Evolutionary conservation across 2,113 vertebrate genomes (phyloP), one percentile per base, ranked within the genome.

Genomic region (Calcarius ornatus): DNA sequence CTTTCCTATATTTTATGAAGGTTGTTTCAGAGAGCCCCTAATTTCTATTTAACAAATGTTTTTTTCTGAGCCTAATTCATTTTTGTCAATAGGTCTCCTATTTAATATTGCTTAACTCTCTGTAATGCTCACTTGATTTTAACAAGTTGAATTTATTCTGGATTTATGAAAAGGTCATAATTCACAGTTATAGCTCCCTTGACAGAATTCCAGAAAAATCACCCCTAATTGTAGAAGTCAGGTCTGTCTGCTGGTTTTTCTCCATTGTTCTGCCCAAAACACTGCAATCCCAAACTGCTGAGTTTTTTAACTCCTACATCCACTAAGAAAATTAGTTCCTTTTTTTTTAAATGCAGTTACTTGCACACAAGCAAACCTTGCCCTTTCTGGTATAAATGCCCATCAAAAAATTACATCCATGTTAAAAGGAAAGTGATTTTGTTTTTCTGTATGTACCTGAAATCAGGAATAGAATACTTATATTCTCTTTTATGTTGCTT

Each of bases 41-140:
- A 91, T 94, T 95, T 94, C 40, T 94, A 90, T 70, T 78, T 93
- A 90, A 95, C 24, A 88, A 84, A 66, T 92, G 38, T 2, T 84
- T 88, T 88, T 64, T 70, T 70, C 64, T 86, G 12, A 84, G 18
- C 10, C 48, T 64, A 86, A 90, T 96, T 86, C 68, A 13, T 78
- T 91, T 94, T 81, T 51, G 76, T 87, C 96, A 79, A 31, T 78
- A 71, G 64, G 40, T 81, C 18, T 1, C 14, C 77, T 81, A 27
- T 47, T 75, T 89, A 81, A 64, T 88, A 75, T 56, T 89, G 43
- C 18, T 93, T 88, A 91, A 81, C 56, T 94, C 57, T 51, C 37
- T 64, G 66, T 53, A 94, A 84, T 71, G n/a, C 40, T 88, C 66
- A 56, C 59, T 88, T 96, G 45, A 95, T 86, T 92, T 93, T 80